phyloP scores from a whole-genome alignment of 2,113 vertebrate genomes.

The Festucalex cinctus region DNA sequence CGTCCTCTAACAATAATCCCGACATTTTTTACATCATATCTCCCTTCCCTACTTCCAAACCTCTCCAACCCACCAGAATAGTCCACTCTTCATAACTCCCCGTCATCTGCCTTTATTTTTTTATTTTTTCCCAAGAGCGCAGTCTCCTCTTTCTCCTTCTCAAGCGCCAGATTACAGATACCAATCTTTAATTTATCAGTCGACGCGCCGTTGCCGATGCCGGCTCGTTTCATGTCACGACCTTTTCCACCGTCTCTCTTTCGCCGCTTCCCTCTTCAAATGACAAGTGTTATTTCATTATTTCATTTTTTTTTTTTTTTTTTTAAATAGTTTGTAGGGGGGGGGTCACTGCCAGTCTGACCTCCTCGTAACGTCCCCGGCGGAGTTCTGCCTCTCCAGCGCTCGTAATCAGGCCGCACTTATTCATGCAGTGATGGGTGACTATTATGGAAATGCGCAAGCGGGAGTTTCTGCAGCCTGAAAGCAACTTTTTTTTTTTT shows the following conservation, averaged over 20 bases:
- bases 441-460: slow-evolving; percentile 10
- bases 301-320: slow-evolving; percentile 17
- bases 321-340: slow-evolving; percentile 1
- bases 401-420: slow-evolving; percentile 3
- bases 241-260: slow-evolving; percentile 48
- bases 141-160: slow-evolving; percentile 36
- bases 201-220: slow-evolving; percentile 49
- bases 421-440: neutral
- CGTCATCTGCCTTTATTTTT: slow-evolving; percentile 6
- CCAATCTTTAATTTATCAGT: slow-evolving; percentile 71
- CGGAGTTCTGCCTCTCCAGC: neutral
- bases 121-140: slow-evolving; percentile 15
- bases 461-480: neutral
- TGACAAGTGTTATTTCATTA: slow-evolving; percentile 11
- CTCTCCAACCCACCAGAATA: slow-evolving; percentile 27
- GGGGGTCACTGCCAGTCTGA: slow-evolving; percentile 19
- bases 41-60: slow-evolving; percentile 12
- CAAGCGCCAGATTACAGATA: slow-evolving; percentile 54
- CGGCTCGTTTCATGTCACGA: slow-evolving; percentile 36
- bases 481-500: neutral
- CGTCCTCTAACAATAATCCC: slow-evolving; percentile 22
- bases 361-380: slow-evolving; percentile 1
- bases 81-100: slow-evolving; percentile 25
- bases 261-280: slow-evolving; percentile 37
- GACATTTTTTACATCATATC: slow-evolving; percentile 29